Percentiles rank a stretch among this genome's conserved stretches.
These are phyloP conservation scores for Sebastiscus tertius DNA, from an alignment of 2,797 vertebrate species.

Conservation along the genomic window DNA sequence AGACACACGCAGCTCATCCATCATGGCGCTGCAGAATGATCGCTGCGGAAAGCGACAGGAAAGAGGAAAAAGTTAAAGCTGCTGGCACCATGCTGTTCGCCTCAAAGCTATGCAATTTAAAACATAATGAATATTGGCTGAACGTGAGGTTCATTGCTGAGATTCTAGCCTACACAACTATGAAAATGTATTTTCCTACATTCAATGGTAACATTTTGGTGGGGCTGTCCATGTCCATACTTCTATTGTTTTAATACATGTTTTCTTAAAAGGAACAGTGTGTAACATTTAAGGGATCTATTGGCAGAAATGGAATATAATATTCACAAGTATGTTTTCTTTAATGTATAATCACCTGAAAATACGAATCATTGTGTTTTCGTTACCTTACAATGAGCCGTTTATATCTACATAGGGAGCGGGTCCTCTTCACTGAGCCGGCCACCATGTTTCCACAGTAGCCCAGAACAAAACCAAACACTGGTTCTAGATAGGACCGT, in stretches of 20 bases:
- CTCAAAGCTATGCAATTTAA: neutral
- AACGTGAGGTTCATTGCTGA: neutral
- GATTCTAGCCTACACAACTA: neutral
- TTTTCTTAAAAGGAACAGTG: neutral
- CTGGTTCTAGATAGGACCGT: accelerated
- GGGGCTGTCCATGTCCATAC: neutral
- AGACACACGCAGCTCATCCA: slow-evolving; percentile 94
- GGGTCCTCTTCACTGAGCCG: no score
- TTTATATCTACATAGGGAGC: no score
- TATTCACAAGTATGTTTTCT: no score
- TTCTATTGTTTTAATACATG: neutral
- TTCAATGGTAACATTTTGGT: neutral
- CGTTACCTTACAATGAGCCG: no score
- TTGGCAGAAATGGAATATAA: no score
- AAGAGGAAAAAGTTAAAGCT: slow-evolving; percentile 14
- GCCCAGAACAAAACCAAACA: no score
- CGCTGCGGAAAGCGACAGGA: slow-evolving; percentile 80
- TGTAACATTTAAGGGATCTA: no score
- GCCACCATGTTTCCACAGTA: no score
- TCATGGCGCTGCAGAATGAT: slow-evolving; percentile 97
- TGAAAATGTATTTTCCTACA: neutral
- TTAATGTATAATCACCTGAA: no score
- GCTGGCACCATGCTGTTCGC: neutral
- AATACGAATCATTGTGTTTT: no score
- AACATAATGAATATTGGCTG: neutral